phyloP scores from a whole-genome alignment of 2,888 invertebrate species.

The Heliconius cydno region DNA sequence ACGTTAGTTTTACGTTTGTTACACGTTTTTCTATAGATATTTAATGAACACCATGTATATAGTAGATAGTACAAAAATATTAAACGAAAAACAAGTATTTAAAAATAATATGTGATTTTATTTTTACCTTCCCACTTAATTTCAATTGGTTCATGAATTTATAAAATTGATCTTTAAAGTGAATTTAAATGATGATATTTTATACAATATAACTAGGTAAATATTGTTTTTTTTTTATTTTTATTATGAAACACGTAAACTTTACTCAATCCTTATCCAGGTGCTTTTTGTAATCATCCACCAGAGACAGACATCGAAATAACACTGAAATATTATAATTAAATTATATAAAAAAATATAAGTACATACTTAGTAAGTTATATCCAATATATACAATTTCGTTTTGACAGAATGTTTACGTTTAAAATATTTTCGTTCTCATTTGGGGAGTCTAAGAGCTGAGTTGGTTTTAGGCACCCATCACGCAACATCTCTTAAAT shows the following conservation, averaged over 20 bases:
- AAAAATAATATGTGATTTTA: constrained; percentile 39
- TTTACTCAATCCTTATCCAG: constrained; percentile 47
- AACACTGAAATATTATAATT: constrained; percentile 59
- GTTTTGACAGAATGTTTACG: too few relatives aligned
- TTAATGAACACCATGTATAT: constrained; percentile 79
- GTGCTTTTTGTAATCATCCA: constrained; percentile 63
- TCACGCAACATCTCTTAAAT: too few relatives aligned
- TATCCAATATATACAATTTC: too few relatives aligned
- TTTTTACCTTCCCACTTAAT: background rate
- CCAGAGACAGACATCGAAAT: constrained; percentile 66
- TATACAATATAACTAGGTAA: background rate
- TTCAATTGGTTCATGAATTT: background rate
- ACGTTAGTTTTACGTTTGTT: constrained; percentile 72
- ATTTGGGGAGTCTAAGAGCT: too few relatives aligned
- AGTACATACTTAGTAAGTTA: background rate
- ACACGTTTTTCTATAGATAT: constrained; percentile 76
- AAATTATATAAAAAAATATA: background rate
- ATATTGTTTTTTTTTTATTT: background rate
- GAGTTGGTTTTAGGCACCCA: too few relatives aligned
- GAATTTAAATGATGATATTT: background rate
- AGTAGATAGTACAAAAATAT: constrained; percentile 83
- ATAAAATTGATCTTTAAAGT: background rate
- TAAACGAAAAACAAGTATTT: constrained; percentile 69
- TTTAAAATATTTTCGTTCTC: too few relatives aligned
- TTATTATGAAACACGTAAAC: background rate